Evolutionary conservation across 2,888 invertebrate genomes (phyloP), one percentile per base, ranked within the genome.

Genomic region (Thera britannica): DNA sequence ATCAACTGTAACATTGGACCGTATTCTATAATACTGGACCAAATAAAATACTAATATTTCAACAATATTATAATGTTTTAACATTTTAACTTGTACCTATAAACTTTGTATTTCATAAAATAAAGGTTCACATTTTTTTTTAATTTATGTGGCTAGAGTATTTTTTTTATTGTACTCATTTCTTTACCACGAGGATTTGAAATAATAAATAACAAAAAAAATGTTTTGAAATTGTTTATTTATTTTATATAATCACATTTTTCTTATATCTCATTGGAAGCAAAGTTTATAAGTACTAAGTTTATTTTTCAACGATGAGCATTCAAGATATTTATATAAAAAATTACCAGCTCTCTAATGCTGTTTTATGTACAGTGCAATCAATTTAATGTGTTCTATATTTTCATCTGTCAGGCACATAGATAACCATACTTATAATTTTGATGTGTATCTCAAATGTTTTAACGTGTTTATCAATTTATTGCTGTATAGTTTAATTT

Each of bases 41-140:
- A 90, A 90, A 91, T 90, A 91, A 92, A 92, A 92, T 90, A 90
- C 88, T 86, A 89, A 90, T 85, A 83, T 87, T 81, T 91, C 89
- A 92, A 92, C 92, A 91, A 88, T 90, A 85, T 85, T 83, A 89
- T 84, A 83, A 77, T 81, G 81, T 81, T 78, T 78, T 78, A 85
- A 84, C 83, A 80, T 79, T 46, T 67, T 51, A 52, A 74, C 67
- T 63, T 68, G 59, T 59, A 75, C 75, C 79, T 78, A 74, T 74
- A 72, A 76, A 75, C 72, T 74, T 71, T 75, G 68, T 12, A 60
- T 51, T 60, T 54, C 46, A 35, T 3, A 46, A 65, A 62, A 34
- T 4, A 62, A 51, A 46, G 9, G 7, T 1, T 1, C 8, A 9
- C 9, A 9, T 46, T 46, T 51, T 5, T 23, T 8, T 23, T 23